A percentile compares a stretch with the other conserved stretches of the same genome.
phyloP scores from a whole-genome alignment of 1,140 invertebrate species.

The Lineus longissimus region DNA sequence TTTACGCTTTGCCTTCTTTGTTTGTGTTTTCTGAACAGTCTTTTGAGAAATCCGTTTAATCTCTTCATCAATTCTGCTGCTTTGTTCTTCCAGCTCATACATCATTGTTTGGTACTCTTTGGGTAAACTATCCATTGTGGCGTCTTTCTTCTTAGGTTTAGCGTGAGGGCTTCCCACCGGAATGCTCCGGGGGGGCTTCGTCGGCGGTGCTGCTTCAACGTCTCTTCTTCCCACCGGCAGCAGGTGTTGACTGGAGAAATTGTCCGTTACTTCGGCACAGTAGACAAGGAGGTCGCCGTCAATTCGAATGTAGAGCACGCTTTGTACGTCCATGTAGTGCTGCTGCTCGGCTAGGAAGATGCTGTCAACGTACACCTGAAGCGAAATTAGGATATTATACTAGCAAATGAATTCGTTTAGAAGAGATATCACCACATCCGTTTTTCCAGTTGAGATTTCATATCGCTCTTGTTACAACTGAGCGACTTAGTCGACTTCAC shows the following conservation, averaged over 20 bases:
- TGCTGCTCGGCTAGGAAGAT: background rate
- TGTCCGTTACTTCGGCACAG: conserved; percentile 2
- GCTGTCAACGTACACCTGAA: background rate
- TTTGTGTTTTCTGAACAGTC: background rate
- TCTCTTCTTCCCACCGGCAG: background rate
- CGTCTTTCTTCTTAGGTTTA: background rate
- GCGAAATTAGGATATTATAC: too few species aligned
- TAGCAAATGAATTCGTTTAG: too few species aligned
- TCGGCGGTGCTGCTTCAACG: background rate
- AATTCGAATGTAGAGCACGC: background rate
- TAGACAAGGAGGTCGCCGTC: background rate
- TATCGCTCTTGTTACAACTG: too few species aligned
- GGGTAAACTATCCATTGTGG: background rate
- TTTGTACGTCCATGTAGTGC: background rate
- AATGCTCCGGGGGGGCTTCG: background rate
- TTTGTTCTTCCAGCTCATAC: background rate
- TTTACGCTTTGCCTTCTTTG: too few species aligned
- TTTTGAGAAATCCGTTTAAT: background rate
- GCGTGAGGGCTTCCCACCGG: background rate
- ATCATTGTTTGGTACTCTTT: background rate
- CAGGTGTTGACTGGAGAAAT: conserved; percentile 5
- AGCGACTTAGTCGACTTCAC: too few species aligned
- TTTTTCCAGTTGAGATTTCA: too few species aligned
- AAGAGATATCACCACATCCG: too few species aligned
- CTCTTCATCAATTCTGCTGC: background rate